Percentiles rank a stretch among this genome's conserved stretches.
phyloP scores from a whole-genome alignment of 1,140 invertebrate species.

The Eriosoma lanigerum region DNA sequence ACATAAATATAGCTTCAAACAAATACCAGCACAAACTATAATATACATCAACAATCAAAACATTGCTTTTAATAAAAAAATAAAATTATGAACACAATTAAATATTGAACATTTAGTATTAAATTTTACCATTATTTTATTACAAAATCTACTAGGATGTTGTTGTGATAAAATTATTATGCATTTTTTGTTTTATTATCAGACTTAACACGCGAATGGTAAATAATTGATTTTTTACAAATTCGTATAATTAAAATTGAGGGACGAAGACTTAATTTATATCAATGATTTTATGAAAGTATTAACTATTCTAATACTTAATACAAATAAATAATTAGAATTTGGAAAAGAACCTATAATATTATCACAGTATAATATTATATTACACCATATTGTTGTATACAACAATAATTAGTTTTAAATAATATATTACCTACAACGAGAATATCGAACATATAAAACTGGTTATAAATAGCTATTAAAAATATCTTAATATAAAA shows the following conservation, averaged over 20 bases:
- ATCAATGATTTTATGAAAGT: no score
- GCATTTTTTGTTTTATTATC: not conserved
- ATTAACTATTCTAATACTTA: no score
- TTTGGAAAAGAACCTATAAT: no score
- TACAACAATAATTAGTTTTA: no score
- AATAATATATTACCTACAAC: no score
- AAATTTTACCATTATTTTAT: not conserved
- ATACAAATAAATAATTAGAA: no score
- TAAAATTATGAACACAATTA: not conserved
- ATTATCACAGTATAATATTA: no score
- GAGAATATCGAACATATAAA: no score
- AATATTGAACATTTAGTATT: no score
- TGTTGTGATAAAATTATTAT: not conserved
- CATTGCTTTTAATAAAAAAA: not conserved
- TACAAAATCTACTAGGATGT: not conserved
- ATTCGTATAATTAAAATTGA: not conserved
- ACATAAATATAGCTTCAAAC: not conserved
- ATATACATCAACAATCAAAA: not conserved
- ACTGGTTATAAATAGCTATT: no score
- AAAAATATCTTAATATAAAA: no score
- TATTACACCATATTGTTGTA: no score
- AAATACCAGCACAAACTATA: not conserved
- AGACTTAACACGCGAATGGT: not conserved
- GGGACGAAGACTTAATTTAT: not conserved
- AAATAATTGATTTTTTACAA: not conserved